Percentiles rank a stretch among this genome's conserved stretches.
Evolutionary conservation across 2,797 vertebrate species (phyloP).

Genomic region (Avahi laniger): DNA sequence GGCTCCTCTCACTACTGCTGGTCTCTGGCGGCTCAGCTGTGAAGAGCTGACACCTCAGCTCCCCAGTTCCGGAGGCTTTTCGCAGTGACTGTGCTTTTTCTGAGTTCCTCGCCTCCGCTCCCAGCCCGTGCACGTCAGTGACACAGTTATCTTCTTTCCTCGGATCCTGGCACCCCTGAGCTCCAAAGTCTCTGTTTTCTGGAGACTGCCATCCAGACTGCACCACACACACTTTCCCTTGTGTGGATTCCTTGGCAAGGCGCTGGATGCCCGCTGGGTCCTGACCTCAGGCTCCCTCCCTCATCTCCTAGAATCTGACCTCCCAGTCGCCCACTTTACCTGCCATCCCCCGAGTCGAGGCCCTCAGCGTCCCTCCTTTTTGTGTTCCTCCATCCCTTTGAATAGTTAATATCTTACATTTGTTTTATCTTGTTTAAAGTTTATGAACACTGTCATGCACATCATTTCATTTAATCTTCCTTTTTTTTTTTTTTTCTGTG

Average conservation of each 20-base stretch:
- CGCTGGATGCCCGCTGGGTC: neutral
- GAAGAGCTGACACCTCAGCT: neutral
- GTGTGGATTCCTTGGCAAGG: neutral
- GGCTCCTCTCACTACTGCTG: neutral
- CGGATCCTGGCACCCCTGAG: neutral
- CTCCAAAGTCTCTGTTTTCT: neutral
- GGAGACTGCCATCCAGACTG: neutral
- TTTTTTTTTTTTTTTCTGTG: neutral
- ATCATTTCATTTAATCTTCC: neutral
- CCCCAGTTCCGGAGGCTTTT: neutral
- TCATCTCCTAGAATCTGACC: neutral
- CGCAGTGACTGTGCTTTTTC: neutral
- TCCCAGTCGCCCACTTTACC: neutral
- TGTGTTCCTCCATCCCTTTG: neutral
- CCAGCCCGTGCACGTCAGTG: accelerated
- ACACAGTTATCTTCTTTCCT: neutral
- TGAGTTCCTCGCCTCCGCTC: neutral
- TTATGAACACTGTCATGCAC: neutral
- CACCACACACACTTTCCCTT: neutral
- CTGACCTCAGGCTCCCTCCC: neutral
- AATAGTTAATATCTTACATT: neutral
- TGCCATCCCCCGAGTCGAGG: neutral
- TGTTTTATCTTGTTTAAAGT: neutral
- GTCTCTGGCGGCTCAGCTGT: too few relatives aligned
- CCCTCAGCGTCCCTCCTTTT: neutral